Conservation (phyloP, 2,113 vertebrate species). For the Haliaeetus leucogaster region DNA sequence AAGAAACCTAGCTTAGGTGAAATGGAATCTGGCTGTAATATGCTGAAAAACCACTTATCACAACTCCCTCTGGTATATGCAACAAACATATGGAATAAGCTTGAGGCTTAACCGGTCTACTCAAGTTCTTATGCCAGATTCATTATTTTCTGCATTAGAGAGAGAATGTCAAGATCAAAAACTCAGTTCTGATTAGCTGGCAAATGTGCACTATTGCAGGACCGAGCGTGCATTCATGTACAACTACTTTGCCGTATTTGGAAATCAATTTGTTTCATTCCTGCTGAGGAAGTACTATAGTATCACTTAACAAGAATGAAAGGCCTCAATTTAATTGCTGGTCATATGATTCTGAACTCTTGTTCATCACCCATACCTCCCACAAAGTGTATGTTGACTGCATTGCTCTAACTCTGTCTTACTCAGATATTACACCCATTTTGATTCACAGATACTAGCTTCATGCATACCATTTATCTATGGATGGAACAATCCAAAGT, state of each 20-base stretch:
- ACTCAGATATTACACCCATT: background rate
- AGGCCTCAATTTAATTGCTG: background rate
- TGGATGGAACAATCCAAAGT: background rate
- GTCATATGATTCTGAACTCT: background rate
- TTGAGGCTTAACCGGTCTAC: background rate
- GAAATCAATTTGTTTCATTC: conserved; percentile 26
- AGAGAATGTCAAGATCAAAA: conserved; percentile 28
- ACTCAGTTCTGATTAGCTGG: conserved; percentile 14
- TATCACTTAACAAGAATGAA: conserved; percentile 11
- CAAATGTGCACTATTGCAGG: background rate
- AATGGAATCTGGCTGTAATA: conserved; percentile 63
- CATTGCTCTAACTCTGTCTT: background rate
- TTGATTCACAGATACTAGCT: background rate
- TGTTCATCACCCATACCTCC: background rate
- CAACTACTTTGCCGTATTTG: background rate
- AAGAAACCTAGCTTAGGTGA: conserved; percentile 40
- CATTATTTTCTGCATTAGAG: conserved; percentile 36
- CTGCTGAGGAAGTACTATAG: background rate
- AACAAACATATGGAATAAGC: conserved; percentile 25
- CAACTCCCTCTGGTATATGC: conserved; percentile 6
- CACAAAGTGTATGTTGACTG: background rate
- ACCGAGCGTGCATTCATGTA: background rate
- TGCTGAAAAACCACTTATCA: conserved; percentile 42
- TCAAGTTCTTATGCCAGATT: conserved; percentile 1
- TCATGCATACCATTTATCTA: background rate